Conservation (phyloP, 2,113 vertebrate genomes). For the Rana temporaria region DNA sequence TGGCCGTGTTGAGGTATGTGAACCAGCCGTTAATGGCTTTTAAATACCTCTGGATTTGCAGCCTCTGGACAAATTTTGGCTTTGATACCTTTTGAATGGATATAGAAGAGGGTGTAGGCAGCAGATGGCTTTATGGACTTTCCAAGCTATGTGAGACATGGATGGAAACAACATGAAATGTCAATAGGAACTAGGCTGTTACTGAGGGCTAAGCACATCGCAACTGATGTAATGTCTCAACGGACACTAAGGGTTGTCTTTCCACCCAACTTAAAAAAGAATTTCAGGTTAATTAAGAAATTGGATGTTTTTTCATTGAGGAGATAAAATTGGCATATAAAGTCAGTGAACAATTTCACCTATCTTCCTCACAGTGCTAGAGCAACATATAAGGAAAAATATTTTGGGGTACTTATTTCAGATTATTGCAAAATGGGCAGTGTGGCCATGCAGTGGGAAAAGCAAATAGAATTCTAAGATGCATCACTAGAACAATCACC, state of each 20-base stretch:
- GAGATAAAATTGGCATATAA: no score
- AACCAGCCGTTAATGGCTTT: constrained; percentile 19
- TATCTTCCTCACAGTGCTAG: no score
- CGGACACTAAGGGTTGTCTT: not conserved
- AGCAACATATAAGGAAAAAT: no score
- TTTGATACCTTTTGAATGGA: constrained; percentile 8
- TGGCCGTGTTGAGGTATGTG: not conserved
- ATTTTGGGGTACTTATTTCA: no score
- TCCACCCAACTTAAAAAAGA: not conserved
- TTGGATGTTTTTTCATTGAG: no score
- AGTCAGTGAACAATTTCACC: no score
- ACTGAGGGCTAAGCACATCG: not conserved
- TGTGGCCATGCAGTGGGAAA: no score
- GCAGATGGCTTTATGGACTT: constrained; percentile 40
- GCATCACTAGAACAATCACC: no score
- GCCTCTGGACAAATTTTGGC: constrained; percentile 1
- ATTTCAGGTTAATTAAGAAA: not conserved
- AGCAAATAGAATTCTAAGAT: no score
- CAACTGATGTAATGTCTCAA: constrained; percentile 43
- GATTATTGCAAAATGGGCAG: no score
- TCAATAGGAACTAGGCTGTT: constrained; percentile 3
- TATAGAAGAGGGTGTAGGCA: constrained; percentile 37
- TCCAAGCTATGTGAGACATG: constrained; percentile 45
- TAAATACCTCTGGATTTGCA: constrained; percentile 24
- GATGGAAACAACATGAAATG: constrained; percentile 29